A percentile compares a stretch with the other conserved stretches of the same genome.
phyloP scores from a whole-genome alignment of 1,140 invertebrate genomes.

The Sycophaga agraensis region DNA sequence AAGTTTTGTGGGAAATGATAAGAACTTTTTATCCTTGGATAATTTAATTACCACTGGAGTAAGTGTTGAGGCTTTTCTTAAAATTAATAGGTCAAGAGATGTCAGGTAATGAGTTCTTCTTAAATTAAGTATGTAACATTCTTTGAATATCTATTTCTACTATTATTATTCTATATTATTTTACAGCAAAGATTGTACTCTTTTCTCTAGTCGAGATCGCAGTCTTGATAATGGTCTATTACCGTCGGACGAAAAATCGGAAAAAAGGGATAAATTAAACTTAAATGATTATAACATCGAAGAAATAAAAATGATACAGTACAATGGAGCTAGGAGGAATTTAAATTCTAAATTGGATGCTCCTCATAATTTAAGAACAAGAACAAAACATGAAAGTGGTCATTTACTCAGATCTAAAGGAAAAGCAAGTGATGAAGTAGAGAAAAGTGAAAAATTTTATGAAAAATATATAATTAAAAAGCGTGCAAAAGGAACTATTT shows the following conservation, averaged over 20 bases:
- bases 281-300: conserved; percentile 42
- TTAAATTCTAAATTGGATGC: conserved; percentile 49
- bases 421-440: conserved; percentile 46
- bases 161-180: conserved; percentile 24
- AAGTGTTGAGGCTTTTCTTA: conserved; percentile 66
- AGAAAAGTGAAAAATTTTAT: conserved; percentile 42
- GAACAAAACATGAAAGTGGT: conserved; percentile 53
- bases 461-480: conserved; percentile 55
- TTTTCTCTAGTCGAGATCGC: conserved; percentile 46
- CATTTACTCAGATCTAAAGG: conserved; percentile 54
- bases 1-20: conserved; percentile 69
- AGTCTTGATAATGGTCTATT: conserved; percentile 44
- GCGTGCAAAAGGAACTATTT: conserved; percentile 53
- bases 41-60: conserved; percentile 65
- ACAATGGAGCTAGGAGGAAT: conserved; percentile 51
- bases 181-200: conserved; percentile 48
- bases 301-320: conserved; percentile 53
- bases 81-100: conserved; percentile 53
- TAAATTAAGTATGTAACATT: background rate
- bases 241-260: conserved; percentile 42
- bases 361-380: conserved; percentile 52
- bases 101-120: conserved; percentile 41
- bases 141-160: background rate
- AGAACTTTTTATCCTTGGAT: conserved; percentile 71
- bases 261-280: conserved; percentile 41